Conservation (phyloP, 1,140 invertebrate species). For the Aphidius ervi region DNA sequence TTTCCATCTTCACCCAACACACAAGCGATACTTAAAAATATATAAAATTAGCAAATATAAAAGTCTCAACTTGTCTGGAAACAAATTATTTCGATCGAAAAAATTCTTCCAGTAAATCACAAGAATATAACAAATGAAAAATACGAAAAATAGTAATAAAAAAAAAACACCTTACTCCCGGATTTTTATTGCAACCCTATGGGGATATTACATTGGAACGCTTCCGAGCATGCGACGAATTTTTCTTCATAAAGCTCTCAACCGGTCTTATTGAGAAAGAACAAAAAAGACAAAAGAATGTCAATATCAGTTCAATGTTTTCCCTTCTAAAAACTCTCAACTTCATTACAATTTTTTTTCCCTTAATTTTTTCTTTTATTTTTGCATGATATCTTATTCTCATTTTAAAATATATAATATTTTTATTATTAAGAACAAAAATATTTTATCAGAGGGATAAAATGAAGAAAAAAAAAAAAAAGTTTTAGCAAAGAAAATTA, state of each 20-base stretch:
- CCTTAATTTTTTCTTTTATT: neutral
- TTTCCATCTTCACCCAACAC: no score
- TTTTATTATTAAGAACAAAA: no score
- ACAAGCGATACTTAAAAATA: no score
- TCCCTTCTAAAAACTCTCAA: neutral
- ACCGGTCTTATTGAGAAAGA: neutral
- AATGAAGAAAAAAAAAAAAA: no score
- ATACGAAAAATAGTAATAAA: neutral
- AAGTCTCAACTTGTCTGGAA: conserved; percentile 19
- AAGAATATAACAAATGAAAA: conserved; percentile 4
- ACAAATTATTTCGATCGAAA: conserved; percentile 24
- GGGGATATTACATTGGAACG: conserved; percentile 20
- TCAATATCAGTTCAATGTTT: conserved; percentile 18
- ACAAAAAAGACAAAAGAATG: conserved; percentile 17
- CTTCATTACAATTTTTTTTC: conserved; percentile 1
- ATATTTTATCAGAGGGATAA: no score
- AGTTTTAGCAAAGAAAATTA: no score
- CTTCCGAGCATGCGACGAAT: conserved; percentile 20
- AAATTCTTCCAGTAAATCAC: neutral
- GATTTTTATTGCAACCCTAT: conserved; percentile 19
- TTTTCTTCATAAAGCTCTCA: conserved; percentile 22
- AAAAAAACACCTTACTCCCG: neutral
- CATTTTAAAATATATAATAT: no score
- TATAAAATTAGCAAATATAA: neutral
- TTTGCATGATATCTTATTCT: no score